Percentiles rank a stretch among this genome's conserved stretches.
Conservation (phyloP, 2,888 invertebrate species). For the Eristalis arbustorum region DNA sequence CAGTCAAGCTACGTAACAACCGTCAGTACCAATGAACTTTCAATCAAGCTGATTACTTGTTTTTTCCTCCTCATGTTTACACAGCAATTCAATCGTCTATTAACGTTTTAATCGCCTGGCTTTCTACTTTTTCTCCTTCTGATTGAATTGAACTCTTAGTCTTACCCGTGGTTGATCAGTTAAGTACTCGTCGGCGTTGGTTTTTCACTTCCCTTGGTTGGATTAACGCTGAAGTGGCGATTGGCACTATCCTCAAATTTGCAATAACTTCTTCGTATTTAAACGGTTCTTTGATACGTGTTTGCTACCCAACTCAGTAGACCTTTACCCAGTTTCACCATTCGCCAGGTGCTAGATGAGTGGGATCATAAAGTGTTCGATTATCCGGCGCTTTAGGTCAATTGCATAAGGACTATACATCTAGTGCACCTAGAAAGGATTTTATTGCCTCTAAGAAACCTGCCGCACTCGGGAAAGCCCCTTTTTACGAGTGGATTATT, state of each 20-base stretch:
- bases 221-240: too few relatives aligned
- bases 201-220: too few relatives aligned
- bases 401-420: not conserved
- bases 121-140: not conserved
- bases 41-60: not conserved
- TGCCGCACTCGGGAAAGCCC: not conserved
- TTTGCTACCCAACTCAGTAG: too few relatives aligned
- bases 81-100: not conserved
- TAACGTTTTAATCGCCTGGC: not conserved
- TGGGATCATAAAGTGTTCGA: not conserved
- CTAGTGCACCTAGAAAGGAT: not conserved
- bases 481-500: not conserved
- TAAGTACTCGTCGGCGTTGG: too few relatives aligned
- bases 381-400: not conserved
- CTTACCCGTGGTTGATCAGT: too few relatives aligned
- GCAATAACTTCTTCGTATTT: not conserved
- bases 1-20: not conserved
- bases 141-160: not conserved
- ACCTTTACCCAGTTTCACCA: too few relatives aligned
- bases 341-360: not conserved
- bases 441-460: not conserved
- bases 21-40: not conserved
- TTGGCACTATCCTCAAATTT: too few relatives aligned
- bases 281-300: not conserved
- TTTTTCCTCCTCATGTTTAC: not conserved